These are phyloP conservation scores for Drosophila repletoides DNA, from an alignment of 1,140 invertebrate species.

Conservation along the genomic window DNA sequence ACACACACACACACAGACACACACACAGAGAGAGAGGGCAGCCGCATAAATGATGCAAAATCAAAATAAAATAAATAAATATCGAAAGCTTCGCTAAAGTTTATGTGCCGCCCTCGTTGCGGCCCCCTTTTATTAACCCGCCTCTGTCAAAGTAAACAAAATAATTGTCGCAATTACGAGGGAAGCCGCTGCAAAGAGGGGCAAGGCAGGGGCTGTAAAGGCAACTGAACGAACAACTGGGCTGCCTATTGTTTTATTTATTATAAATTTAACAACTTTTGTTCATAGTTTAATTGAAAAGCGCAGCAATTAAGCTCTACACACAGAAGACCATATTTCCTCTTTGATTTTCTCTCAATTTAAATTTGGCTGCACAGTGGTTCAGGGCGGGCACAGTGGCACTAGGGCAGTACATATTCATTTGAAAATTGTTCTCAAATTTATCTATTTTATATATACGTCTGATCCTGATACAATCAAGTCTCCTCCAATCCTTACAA, in stretches of 20 bases:
- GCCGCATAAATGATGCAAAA: slow-evolving; percentile 24
- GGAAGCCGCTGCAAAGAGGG: too few relatives aligned
- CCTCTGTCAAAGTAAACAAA: slow-evolving; percentile 50
- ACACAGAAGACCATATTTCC: too few relatives aligned
- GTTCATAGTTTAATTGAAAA: slow-evolving; percentile 22
- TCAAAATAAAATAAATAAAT: slow-evolving; percentile 30
- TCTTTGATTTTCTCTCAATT: neutral
- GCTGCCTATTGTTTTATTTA: slow-evolving; percentile 10
- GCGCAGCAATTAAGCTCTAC: neutral
- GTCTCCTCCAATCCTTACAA: too few relatives aligned
- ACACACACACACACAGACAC: slow-evolving; percentile 27
- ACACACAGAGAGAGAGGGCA: slow-evolving; percentile 3
- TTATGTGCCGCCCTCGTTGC: neutral
- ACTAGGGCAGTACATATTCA: too few relatives aligned
- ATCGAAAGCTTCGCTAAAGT: too few relatives aligned
- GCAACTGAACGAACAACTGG: too few relatives aligned
- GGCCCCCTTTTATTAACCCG: neutral
- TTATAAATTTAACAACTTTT: slow-evolving; percentile 35
- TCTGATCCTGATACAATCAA: too few relatives aligned
- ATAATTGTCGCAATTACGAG: slow-evolving; percentile 47
- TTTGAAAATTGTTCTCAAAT: too few relatives aligned
- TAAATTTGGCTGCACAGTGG: neutral
- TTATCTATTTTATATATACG: too few relatives aligned
- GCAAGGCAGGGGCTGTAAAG: too few relatives aligned
- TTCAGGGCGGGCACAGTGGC: too few relatives aligned